These are phyloP conservation scores for Apteryx mantelli DNA, from an alignment of 2,113 vertebrate genomes.

Conservation along the genomic window DNA sequence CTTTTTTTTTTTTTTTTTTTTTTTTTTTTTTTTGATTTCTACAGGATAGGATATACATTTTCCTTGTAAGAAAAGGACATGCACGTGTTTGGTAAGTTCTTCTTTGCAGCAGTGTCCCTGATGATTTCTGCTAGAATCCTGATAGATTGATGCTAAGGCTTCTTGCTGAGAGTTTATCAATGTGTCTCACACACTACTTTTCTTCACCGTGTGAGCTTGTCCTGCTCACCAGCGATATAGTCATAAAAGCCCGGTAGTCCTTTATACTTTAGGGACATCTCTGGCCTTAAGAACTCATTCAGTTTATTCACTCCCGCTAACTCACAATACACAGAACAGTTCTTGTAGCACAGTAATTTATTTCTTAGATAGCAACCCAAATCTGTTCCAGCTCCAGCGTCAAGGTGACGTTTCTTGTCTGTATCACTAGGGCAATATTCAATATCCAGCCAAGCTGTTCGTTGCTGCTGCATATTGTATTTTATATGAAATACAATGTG, in stretches of 20 bases:
- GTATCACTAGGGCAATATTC: neutral
- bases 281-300: neutral
- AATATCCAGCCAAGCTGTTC: neutral
- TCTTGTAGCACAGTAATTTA: neutral
- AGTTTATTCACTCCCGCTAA: neutral
- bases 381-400: neutral
- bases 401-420: neutral
- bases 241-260: neutral
- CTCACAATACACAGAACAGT: neutral
- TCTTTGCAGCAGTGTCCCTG: neutral
- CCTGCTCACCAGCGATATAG: neutral
- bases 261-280: neutral
- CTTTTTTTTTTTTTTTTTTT: too few relatives aligned
- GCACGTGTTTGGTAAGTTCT: neutral
- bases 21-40: neutral
- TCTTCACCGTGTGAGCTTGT: neutral
- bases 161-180: neutral
- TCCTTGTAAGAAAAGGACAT: neutral
- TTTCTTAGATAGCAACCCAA: neutral
- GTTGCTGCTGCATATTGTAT: neutral
- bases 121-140: neutral
- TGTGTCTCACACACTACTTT: fast-evolving
- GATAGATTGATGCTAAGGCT: neutral
- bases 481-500: neutral
- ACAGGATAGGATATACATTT: too few relatives aligned